Evolutionary conservation across 53 echinoderm and acorn worm genomes (phyloP), one percentile per base, ranked within the genome.

Genomic region (Paracentrotus lividus): DNA sequence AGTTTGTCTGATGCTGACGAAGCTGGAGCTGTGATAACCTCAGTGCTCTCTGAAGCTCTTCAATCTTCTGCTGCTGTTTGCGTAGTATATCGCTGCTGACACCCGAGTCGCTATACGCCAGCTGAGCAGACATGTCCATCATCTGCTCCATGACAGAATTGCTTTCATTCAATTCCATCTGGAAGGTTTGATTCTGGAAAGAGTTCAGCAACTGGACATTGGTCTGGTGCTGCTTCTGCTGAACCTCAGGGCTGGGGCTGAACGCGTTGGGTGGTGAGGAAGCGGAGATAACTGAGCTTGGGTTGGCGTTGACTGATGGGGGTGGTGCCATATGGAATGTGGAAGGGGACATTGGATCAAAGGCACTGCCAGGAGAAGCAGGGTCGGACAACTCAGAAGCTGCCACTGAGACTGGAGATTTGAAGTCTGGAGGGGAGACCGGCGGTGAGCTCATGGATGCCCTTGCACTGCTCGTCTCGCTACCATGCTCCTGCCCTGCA

Each of bases 341-440:
- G 86, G 91, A 89, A 60, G 99, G 96, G 65, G 97, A 97, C 94
- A 96, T 94, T 5, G 97, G 99, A 52, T 97, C 97, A 93, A 96
- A 95, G 88, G 96, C 96, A 93, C 97, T 99, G 84, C 97, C 95
- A 38, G 99, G 99, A n/a, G 99, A 99, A 91, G 96, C 94, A 29
- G 99, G 99, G 85, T 98, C 98, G 29, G 97, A 95, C 21, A 53
- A 33, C 84, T 90, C 94, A 49, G 91, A 87, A 36, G 59, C 42
- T 29, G 92, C 42, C 38, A 97, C 94, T 9, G 96, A 95, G 58
- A 97, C 53, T 10, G 88, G 94, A 24, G 95, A 95, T 31, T 94
- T 95, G 68, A 86, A 93, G 26, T 98, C 97, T 8, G 96, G 93
- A 36, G 96, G 97, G 20, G 99, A 99, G 51, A 97, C 93, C 0